A percentile compares a stretch with the other conserved stretches of the same genome.
These are phyloP conservation scores for Ceratosolen fusciceps DNA, from an alignment of 1,140 invertebrate species.

Conservation along the genomic window DNA sequence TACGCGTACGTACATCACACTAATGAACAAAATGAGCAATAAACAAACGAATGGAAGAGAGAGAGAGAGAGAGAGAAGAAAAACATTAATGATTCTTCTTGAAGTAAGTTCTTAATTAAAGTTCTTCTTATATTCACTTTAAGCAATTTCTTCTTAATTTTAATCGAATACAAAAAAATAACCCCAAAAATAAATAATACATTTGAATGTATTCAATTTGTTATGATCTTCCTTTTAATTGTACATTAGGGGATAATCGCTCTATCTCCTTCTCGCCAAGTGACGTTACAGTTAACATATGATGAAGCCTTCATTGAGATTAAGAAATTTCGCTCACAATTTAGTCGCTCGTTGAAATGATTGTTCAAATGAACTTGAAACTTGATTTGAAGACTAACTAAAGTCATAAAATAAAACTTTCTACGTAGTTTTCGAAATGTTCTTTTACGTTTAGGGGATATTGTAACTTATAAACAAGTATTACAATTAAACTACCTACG, in stretches of 20 bases:
- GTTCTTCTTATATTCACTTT: too few relatives aligned
- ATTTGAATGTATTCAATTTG: background rate
- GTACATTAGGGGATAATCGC: background rate
- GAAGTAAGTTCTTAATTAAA: too few relatives aligned
- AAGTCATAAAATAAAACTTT: slow-evolving; percentile 14
- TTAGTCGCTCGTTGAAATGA: background rate
- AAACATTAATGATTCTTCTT: too few relatives aligned
- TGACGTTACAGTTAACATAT: background rate
- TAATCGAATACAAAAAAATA: too few relatives aligned
- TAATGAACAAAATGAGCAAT: too few relatives aligned
- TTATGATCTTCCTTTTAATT: background rate
- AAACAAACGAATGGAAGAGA: too few relatives aligned
- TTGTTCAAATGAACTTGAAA: slow-evolving; percentile 30
- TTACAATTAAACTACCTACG: background rate
- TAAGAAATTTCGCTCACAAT: background rate
- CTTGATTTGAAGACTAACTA: background rate
- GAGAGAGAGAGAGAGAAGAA: too few relatives aligned
- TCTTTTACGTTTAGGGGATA: background rate
- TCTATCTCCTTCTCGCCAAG: background rate
- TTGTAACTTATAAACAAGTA: slow-evolving; percentile 2
- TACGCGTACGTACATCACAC: too few relatives aligned
- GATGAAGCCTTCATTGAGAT: slow-evolving; percentile 5
- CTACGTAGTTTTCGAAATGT: background rate
- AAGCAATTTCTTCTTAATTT: too few relatives aligned
- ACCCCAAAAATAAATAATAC: background rate